Conservation (phyloP, 2,113 vertebrate genomes). For the Crotalus helleri region DNA sequence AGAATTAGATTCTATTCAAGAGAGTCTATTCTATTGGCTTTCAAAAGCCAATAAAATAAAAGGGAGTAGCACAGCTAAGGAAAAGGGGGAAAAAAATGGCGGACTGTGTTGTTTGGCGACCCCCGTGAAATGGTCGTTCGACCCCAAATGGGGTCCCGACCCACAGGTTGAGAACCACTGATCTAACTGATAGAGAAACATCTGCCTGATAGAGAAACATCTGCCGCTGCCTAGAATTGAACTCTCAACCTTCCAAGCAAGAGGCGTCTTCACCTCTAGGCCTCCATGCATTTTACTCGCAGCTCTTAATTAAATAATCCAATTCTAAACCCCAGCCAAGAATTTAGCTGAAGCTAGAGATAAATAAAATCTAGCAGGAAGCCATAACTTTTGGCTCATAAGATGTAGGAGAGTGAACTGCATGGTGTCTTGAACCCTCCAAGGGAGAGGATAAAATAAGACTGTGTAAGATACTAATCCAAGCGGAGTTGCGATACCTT, state of each 20-base stretch:
- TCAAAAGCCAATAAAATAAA: no score
- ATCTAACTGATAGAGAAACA: no score
- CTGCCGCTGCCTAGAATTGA: not conserved
- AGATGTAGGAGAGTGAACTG: not conserved
- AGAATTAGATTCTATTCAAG: no score
- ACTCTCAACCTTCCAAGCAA: not conserved
- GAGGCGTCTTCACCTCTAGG: not conserved
- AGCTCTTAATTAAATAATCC: not conserved
- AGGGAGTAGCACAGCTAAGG: no score
- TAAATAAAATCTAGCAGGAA: not conserved
- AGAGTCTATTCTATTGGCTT: no score
- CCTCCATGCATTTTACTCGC: not conserved
- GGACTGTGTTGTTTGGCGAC: no score
- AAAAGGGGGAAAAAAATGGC: no score
- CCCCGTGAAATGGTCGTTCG: no score
- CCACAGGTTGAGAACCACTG: no score
- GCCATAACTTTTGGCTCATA: no score
- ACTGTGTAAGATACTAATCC: not conserved
- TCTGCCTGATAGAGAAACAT: not conserved
- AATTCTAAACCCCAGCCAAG: not conserved
- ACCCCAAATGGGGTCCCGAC: no score
- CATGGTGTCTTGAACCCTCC: not conserved
- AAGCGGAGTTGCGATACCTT: constrained; percentile 50
- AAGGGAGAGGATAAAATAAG: not conserved
- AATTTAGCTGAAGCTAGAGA: not conserved